These are phyloP conservation scores for Holcopasites calliopsidis DNA, from an alignment of 1,140 invertebrate genomes.

Conservation along the genomic window DNA sequence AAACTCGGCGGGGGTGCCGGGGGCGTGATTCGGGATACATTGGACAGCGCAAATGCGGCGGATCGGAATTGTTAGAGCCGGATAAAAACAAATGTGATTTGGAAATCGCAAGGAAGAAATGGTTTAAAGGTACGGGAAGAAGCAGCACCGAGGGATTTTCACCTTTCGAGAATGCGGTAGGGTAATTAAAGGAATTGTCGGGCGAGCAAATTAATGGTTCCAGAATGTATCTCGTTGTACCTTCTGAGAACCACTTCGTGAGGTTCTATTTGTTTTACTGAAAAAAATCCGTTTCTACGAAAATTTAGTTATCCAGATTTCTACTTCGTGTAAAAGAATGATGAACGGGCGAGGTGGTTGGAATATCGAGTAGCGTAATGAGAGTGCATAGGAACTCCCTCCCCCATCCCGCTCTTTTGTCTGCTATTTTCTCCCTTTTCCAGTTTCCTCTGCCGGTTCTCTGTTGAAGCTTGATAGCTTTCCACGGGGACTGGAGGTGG, in stretches of 20 bases:
- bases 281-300: too few relatives aligned
- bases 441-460: neutral
- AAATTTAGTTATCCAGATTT: neutral
- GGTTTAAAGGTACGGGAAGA: too few relatives aligned
- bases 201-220: too few relatives aligned
- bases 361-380: constrained; percentile 10
- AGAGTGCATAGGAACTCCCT: neutral
- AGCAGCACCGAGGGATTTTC: neutral
- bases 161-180: neutral
- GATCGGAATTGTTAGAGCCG: neutral
- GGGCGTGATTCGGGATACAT: constrained; percentile 16
- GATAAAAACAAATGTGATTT: neutral
- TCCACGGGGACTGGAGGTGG: constrained; percentile 32
- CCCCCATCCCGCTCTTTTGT: neutral
- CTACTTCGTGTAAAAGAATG: too few relatives aligned
- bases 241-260: too few relatives aligned
- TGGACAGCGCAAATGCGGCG: constrained; percentile 31
- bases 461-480: constrained; percentile 5
- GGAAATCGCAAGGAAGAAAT: neutral
- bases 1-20: constrained; percentile 35
- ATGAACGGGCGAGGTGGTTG: neutral
- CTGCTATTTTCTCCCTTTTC: neutral
- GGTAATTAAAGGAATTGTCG: too few relatives aligned
- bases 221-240: too few relatives aligned
- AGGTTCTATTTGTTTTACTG: too few relatives aligned